Evolutionary conservation across 2,888 invertebrate species (phyloP), one percentile per base, ranked within the genome.

Genomic region (Lasioglossum pauxillum): DNA sequence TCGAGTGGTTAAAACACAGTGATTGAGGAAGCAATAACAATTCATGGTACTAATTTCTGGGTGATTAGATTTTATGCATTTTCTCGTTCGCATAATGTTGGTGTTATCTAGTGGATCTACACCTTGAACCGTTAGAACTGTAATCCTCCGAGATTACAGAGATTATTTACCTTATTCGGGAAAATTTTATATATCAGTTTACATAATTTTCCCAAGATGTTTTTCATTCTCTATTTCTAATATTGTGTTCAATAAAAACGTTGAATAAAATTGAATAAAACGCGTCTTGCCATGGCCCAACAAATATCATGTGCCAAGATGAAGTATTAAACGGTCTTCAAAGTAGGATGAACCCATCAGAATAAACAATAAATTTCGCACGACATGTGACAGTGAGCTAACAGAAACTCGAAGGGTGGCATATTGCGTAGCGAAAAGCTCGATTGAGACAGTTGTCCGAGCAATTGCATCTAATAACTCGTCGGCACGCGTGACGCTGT

Each of bases 391-490:
- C n/a, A 27, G n/a, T 12, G 57, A n/a, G 57, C 57, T 27, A 60
- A 60, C n/a, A 12, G 57, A n/a, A n/a, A n/a, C 31, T 31, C 64
- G 64, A 64, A 64, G 31, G 31, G 31, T 16, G 1, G 64, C 64
- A 16, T 19, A 27, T 16, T 16, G 12, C 44, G 60, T 44, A 27
- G 75, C 60, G 1, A 27, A 57, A 76, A 60, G 27, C 41, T 76
- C n/a, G 31, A 73, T 73, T 31, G 5, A 8, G 46, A 31, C 67
- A 67, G 64, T 44, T 67, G 77, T 46, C 44, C 23, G 38, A 41
- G n/a, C 41, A 72, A 72, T 72, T 78, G 78, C 78, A 41, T 78
- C 71, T 53, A 78, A 78, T 71, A 71, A 71, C 74, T 46, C n/a
- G 74, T 23, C 35, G 49, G 23, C 80, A 67, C 67, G 74, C 71